Percentiles rank a stretch among this genome's conserved stretches.
Conservation (phyloP, 2,113 vertebrate genomes). For the Piaya cayana region DNA sequence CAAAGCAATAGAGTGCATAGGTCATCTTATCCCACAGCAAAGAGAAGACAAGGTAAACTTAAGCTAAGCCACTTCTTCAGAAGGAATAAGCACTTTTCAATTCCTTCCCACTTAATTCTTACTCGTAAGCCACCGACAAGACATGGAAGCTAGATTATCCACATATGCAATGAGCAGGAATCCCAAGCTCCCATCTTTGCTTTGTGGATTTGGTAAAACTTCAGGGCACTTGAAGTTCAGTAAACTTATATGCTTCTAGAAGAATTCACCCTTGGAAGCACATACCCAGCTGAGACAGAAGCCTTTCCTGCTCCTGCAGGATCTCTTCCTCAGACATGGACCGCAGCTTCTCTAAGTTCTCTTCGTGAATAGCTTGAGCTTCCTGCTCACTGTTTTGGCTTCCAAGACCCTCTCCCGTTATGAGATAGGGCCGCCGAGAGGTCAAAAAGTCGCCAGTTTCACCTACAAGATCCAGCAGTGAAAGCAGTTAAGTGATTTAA, state of each 20-base stretch:
- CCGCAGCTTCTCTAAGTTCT: slow-evolving; percentile 85
- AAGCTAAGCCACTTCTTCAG: neutral
- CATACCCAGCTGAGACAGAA: slow-evolving; percentile 89
- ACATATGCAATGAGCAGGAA: neutral
- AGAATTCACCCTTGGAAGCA: neutral
- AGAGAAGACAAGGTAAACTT: neutral
- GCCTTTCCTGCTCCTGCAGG: slow-evolving; percentile 82
- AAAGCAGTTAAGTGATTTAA: neutral
- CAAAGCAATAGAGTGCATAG: neutral
- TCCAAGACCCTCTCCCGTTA: slow-evolving; percentile 87
- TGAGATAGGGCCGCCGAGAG: slow-evolving; percentile 62
- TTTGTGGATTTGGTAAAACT: neutral
- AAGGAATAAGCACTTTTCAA: neutral
- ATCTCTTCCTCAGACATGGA: slow-evolving; percentile 86
- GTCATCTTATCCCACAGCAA: neutral
- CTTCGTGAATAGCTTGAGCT: slow-evolving; percentile 85
- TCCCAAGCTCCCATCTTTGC: neutral
- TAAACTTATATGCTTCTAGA: neutral
- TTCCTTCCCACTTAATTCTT: neutral
- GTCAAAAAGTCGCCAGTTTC: neutral
- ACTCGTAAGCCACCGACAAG: neutral
- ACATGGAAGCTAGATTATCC: neutral
- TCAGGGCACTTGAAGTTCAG: neutral
- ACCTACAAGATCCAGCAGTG: slow-evolving; percentile 15
- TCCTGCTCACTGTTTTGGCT: slow-evolving; percentile 74